A percentile compares a stretch with the other conserved stretches of the same genome.
Evolutionary conservation across 2,113 vertebrate genomes (phyloP).

Genomic region (Isurus oxyrinchus): DNA sequence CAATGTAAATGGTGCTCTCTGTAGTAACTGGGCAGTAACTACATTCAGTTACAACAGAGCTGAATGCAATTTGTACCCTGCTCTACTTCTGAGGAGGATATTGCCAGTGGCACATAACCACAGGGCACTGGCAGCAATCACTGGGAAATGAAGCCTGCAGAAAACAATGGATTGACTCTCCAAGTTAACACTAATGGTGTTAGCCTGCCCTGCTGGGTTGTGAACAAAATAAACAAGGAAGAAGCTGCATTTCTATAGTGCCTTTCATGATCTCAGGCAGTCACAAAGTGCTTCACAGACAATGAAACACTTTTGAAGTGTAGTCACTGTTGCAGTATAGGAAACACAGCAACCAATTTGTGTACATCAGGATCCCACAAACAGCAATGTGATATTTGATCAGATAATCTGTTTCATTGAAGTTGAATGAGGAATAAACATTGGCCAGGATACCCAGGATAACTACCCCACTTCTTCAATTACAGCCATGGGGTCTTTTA

Average conservation of each 20-base stretch:
- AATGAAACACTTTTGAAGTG: too few relatives aligned
- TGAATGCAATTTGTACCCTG: background rate
- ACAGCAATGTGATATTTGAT: too few relatives aligned
- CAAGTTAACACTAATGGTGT: background rate
- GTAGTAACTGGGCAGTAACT: background rate
- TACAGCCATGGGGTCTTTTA: too few relatives aligned
- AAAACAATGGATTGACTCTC: background rate
- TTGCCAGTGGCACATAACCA: background rate
- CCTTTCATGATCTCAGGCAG: background rate
- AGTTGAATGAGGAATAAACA: too few relatives aligned
- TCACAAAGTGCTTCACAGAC: too few relatives aligned
- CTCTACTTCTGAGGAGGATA: background rate
- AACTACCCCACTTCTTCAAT: too few relatives aligned
- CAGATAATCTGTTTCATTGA: too few relatives aligned
- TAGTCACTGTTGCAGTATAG: too few relatives aligned
- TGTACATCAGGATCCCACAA: too few relatives aligned
- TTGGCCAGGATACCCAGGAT: too few relatives aligned
- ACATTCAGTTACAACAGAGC: background rate
- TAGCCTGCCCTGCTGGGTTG: background rate
- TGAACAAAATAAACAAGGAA: background rate
- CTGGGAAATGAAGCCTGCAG: background rate
- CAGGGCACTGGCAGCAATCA: background rate
- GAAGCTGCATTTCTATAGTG: background rate
- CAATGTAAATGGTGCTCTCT: background rate
- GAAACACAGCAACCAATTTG: too few relatives aligned